Evolutionary conservation across 2,113 vertebrate genomes (phyloP).

Genomic region (Tor tambroides): DNA sequence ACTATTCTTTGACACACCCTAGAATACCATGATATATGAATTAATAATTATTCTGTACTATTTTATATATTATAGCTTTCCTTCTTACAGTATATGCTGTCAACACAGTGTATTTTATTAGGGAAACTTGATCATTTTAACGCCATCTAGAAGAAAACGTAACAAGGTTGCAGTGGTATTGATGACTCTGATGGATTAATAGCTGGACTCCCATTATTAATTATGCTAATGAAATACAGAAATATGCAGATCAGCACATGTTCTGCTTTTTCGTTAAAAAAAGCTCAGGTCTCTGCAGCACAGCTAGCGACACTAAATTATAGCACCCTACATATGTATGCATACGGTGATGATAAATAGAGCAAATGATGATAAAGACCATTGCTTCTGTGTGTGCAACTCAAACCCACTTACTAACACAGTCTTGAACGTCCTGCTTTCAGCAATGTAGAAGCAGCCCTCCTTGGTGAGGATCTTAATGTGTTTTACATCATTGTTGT

Average conservation of each 20-base stretch:
- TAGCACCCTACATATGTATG: slow-evolving; percentile 4
- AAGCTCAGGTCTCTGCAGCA: slow-evolving; percentile 15
- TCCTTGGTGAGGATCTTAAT: slow-evolving; percentile 98
- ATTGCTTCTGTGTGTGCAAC: not conserved
- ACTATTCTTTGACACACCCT: not conserved
- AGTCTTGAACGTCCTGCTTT: slow-evolving; percentile 93
- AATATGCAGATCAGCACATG: slow-evolving; percentile 39
- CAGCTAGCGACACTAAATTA: slow-evolving; percentile 9
- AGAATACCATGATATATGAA: not conserved
- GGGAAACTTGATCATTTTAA: not conserved
- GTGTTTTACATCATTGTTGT: slow-evolving; percentile 96
- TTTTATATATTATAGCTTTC: not conserved
- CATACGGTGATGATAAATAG: slow-evolving; percentile 2
- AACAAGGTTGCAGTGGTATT: slow-evolving; percentile 5
- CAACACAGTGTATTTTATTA: not conserved
- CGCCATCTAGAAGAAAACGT: not conserved
- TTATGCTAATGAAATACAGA: slow-evolving; percentile 23
- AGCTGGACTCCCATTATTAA: not conserved
- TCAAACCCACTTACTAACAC: slow-evolving; percentile 83
- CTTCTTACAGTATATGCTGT: not conserved
- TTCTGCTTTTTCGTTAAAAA: slow-evolving; percentile 2
- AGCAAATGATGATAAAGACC: not conserved
- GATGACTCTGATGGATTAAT: slow-evolving; percentile 22
- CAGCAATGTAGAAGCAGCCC: slow-evolving; percentile 91
- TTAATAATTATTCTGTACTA: not conserved